These are phyloP conservation scores for Cichlasoma orientale DNA, from an alignment of 2,797 vertebrate genomes.

Conservation along the genomic window DNA sequence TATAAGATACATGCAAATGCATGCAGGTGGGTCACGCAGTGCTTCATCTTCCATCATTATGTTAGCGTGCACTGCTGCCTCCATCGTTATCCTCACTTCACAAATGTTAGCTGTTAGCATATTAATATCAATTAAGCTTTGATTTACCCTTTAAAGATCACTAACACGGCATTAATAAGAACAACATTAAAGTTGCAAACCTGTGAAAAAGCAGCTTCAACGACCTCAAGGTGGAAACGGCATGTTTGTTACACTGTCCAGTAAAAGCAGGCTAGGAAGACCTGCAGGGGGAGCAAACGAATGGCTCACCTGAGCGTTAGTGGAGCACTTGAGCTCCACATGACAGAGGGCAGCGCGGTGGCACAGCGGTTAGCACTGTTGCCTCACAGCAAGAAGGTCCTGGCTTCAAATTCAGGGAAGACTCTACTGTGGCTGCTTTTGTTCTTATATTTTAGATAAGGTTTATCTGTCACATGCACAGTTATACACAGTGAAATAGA, in stretches of 20 bases:
- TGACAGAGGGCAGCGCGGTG: too few relatives aligned
- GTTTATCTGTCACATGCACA: too few relatives aligned
- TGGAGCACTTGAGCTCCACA: neutral
- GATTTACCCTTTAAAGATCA: accelerated
- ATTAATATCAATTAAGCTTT: neutral
- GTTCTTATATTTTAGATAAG: too few relatives aligned
- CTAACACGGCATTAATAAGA: neutral
- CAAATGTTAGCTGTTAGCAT: neutral
- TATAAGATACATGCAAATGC: neutral
- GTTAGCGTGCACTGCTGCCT: neutral
- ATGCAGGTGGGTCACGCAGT: neutral
- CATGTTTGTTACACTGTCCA: neutral
- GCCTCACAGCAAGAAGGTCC: too few relatives aligned
- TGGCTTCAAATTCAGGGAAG: too few relatives aligned
- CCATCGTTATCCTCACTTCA: neutral
- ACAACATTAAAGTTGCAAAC: neutral
- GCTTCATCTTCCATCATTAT: neutral
- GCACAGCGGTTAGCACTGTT: too few relatives aligned
- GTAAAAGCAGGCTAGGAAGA: too few relatives aligned
- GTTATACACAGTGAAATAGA: too few relatives aligned
- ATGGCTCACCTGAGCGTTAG: neutral
- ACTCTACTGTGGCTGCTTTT: too few relatives aligned
- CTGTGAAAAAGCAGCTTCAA: neutral
- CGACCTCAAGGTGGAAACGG: neutral
- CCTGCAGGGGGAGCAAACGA: neutral